A percentile compares a stretch with the other conserved stretches of the same genome.
Evolutionary conservation across 2,888 invertebrate genomes (phyloP).

Genomic region (Drosophila rubida): DNA sequence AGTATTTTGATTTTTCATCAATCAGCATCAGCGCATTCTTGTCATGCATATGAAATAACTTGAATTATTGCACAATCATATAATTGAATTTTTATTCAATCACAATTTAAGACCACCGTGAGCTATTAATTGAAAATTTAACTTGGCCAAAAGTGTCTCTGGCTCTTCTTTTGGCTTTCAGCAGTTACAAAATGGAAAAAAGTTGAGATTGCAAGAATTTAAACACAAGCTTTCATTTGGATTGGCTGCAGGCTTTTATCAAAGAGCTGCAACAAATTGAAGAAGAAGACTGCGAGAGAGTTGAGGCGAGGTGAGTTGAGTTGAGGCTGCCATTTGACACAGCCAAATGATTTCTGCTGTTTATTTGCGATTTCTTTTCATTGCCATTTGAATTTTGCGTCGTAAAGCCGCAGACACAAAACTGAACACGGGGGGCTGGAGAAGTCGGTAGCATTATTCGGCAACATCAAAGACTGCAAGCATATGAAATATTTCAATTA

Average conservation of each 20-base stretch:
- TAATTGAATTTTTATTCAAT: no score
- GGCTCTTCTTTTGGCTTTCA: neutral
- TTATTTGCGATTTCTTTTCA: constrained; percentile 6
- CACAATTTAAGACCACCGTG: no score
- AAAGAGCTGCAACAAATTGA: neutral
- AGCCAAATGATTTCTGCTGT: neutral
- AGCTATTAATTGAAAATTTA: no score
- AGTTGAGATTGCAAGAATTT: neutral
- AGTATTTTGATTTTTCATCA: no score
- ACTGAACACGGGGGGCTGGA: constrained; percentile 10
- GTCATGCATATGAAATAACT: no score
- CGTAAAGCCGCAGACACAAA: constrained; percentile 5
- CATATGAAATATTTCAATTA: constrained; percentile 17
- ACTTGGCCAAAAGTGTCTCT: no score
- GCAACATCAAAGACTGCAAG: constrained; percentile 17
- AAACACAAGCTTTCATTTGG: neutral
- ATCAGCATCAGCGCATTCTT: no score
- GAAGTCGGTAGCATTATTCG: neutral
- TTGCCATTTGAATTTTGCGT: neutral
- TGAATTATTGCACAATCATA: no score
- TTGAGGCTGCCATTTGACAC: neutral
- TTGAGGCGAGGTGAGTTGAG: neutral
- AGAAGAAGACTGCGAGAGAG: no score
- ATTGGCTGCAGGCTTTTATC: neutral
- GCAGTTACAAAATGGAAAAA: neutral